A percentile compares a stretch with the other conserved stretches of the same genome.
phyloP scores from a whole-genome alignment of 2,888 invertebrate genomes.

The Sesia bembeciformis region DNA sequence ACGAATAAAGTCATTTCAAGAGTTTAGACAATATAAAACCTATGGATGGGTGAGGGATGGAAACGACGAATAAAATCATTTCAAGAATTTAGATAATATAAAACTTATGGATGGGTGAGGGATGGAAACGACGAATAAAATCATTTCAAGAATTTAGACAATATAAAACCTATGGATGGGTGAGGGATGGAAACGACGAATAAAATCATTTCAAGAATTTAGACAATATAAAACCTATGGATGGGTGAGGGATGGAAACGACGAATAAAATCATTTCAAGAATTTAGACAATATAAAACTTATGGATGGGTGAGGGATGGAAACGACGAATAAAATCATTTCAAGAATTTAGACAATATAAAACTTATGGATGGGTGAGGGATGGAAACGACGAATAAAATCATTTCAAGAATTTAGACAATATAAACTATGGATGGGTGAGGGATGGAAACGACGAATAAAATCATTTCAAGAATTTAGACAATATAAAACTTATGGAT shows the following conservation, averaged over 20 bases:
- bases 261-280: not conserved
- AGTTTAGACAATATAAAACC: not conserved
- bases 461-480: not conserved
- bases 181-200: not conserved
- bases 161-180: not conserved
- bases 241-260: not conserved
- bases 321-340: not conserved
- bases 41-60: not conserved
- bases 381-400: not conserved
- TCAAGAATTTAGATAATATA: not conserved
- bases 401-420: not conserved
- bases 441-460: not conserved
- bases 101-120: not conserved
- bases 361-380: not conserved
- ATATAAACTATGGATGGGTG: not conserved
- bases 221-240: not conserved
- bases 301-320: not conserved
- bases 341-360: not conserved
- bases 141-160: not conserved
- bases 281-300: not conserved
- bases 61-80: not conserved
- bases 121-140: not conserved
- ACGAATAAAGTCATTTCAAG: not conserved
- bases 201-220: not conserved
- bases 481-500: not conserved